phyloP scores from a whole-genome alignment of 1,140 invertebrate genomes.

The Nixonia krombeini region DNA sequence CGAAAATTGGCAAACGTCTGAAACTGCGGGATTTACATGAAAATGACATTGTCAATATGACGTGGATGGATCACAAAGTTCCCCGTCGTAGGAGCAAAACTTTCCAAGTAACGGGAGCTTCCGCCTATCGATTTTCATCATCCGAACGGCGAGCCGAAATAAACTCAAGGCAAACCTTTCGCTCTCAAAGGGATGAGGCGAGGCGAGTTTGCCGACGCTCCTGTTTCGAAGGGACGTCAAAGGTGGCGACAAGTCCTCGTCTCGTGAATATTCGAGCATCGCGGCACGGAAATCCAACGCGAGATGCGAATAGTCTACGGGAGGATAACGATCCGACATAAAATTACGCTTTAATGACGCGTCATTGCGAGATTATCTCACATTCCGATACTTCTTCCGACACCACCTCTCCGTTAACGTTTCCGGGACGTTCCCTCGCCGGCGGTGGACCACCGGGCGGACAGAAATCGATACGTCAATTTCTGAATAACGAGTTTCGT shows the following conservation, averaged over 20 bases:
- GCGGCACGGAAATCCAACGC: too few species aligned
- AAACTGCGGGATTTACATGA: neutral
- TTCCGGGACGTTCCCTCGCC: too few species aligned
- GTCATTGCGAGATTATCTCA: too few species aligned
- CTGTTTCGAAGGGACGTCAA: neutral
- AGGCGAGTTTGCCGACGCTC: neutral
- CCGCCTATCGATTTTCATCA: conserved; percentile 9
- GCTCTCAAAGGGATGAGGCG: neutral
- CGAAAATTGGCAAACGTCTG: neutral
- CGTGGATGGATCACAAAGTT: neutral
- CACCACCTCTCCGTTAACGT: too few species aligned
- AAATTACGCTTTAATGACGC: too few species aligned
- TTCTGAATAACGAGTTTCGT: too few species aligned
- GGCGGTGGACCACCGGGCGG: too few species aligned
- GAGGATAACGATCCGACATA: too few species aligned
- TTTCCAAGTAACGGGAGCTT: neutral
- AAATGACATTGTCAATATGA: conserved; percentile 3
- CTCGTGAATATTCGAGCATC: conserved; percentile 1
- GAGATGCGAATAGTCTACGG: conserved; percentile 1
- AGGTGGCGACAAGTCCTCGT: neutral
- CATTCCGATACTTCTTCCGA: too few species aligned
- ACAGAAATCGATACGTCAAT: too few species aligned
- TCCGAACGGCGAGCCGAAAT: neutral
- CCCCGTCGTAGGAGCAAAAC: neutral
- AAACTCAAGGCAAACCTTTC: neutral